Evolutionary conservation across 2,888 invertebrate genomes (phyloP), one percentile per base, ranked within the genome.

Genomic region (Meliscaeva auricollis): DNA sequence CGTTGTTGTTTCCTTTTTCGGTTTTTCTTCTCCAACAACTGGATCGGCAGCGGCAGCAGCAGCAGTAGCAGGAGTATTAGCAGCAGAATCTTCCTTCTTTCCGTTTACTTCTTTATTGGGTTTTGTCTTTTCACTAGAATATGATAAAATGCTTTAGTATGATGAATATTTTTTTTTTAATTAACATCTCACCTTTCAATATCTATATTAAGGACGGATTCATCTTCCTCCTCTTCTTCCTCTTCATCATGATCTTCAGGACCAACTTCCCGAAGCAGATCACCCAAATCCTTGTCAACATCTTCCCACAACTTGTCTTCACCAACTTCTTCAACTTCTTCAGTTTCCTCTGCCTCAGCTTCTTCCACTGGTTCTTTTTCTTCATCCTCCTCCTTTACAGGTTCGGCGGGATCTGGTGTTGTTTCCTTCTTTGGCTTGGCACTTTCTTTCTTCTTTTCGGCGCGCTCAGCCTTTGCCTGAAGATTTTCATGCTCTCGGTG

Each of bases 241-340:
- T 91, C 91, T 32, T 87, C 85, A 87, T 95, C 96, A 87, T 95
- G 95, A 52, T 94, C 95, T 2, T 95, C 94, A 0, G 93, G 93
- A 87, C 95, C 95, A 32, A 94, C 95, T 90, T 95, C 95, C 13
- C 95, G 94, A 41, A 96, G 92, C 70, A 96, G 93, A 89, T 96
- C 96, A 5, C 96, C 96, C 81, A 96, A 93, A 90, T 96, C 96
- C 90, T 96, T 96, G 90, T 96, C 96, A 35, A 96, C 96, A 90
- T 96, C 96, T 30, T 95, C 96, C 96, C 96, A 96, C 74, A 96
- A 89, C 89, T 96, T 96, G 88, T 96, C 96, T 88, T 95, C 95
- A 79, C 92, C 94, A 35, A 93, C 92, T 44, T 93, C 94, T 30
- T 93, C 93, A n/a, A 92, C 93, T 30, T 91, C 91, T n/a, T 88